A percentile compares a stretch with the other conserved stretches of the same genome.
Conservation (phyloP, 2,888 invertebrate genomes). For the Cheilosia scutellata region DNA sequence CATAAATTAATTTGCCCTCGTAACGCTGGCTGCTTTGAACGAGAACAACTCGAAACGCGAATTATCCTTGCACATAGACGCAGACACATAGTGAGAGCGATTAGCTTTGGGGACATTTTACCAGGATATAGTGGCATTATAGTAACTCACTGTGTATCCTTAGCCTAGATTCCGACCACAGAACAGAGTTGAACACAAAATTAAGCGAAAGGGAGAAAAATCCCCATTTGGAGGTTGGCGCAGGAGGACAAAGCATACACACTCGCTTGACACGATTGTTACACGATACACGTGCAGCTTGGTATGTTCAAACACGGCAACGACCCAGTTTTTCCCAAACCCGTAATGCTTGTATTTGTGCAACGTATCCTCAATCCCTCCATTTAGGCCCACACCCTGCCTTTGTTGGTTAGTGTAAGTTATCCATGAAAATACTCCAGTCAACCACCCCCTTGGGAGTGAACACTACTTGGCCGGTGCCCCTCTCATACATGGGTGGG, state of each 20-base stretch:
- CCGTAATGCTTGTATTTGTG: constrained; percentile 44
- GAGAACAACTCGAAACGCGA: constrained; percentile 14
- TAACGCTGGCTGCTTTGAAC: constrained; percentile 6
- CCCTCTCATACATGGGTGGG: constrained; percentile 1
- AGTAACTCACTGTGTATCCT: constrained; percentile 46
- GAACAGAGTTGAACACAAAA: constrained; percentile 17
- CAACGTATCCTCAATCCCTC: constrained; percentile 25
- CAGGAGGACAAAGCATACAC: constrained; percentile 23
- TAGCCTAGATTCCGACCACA: constrained; percentile 35
- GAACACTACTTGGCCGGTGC: constrained; percentile 43
- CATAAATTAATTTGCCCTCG: constrained; percentile 65
- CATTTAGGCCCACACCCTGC: constrained; percentile 15
- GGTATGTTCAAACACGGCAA: constrained; percentile 38
- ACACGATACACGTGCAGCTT: constrained; percentile 42
- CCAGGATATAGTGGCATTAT: constrained; percentile 35
- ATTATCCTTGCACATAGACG: constrained; percentile 4
- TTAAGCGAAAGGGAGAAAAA: constrained; percentile 17
- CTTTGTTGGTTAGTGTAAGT: constrained; percentile 34
- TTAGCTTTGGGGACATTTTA: constrained; percentile 43
- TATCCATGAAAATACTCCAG: constrained; percentile 44
- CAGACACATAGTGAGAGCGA: constrained; percentile 19
- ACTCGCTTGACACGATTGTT: constrained; percentile 39
- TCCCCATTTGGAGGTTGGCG: background rate
- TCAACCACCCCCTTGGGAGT: constrained; percentile 52
- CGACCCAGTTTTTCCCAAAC: constrained; percentile 22